Evolutionary conservation across 2,113 vertebrate species (phyloP), one percentile per base, ranked within the genome.

Genomic region (Caracal caracal): DNA sequence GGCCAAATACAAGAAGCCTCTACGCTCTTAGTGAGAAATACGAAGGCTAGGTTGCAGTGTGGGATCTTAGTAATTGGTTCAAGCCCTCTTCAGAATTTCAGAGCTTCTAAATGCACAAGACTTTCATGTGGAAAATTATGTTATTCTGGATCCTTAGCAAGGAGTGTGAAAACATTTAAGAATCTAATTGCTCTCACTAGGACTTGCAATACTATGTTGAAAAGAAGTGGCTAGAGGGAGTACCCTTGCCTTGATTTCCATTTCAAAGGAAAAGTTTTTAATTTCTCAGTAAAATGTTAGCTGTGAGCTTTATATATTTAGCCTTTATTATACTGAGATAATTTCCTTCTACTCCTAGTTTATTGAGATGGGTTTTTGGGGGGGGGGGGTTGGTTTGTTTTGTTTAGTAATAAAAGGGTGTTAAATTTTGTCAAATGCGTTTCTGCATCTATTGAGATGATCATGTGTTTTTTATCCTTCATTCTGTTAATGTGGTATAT

Each of bases 141-240:
- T 94, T 91, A 93, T 90, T 84, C 59, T 91, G 28, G 19, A 91
- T 91, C 59, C 12, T 93, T 85, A 90, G 61, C 47, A 91, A 80
- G 17, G 26, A 91, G 30, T 65, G 24, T 91, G 88, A 93, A 95
- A 84, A 59, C 11, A 63, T 20, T 51, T 56, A 93, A 81, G 24
- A 94, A 33, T 40, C 30, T 80, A 80, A 70, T 65, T 93, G 24
- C 20, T 81, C 37, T 79, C 22, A 1, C 37, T 53, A 47, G 12
- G 47, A 84, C 12, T 56, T 66, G 19, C 9, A 84, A 7, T 43
- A 78, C 24, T 24, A 26, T 10, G 7, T 8, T 70, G 59, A 88
- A 91, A 43, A 93, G 11, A 84, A 80, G 20, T 91, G 53, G 12
- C 26, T 22, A 47, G 28, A 94, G 9, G n/a, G 17, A 35, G 20